phyloP scores from a whole-genome alignment of 2,113 vertebrate species.

The Platycercus adscitus region DNA sequence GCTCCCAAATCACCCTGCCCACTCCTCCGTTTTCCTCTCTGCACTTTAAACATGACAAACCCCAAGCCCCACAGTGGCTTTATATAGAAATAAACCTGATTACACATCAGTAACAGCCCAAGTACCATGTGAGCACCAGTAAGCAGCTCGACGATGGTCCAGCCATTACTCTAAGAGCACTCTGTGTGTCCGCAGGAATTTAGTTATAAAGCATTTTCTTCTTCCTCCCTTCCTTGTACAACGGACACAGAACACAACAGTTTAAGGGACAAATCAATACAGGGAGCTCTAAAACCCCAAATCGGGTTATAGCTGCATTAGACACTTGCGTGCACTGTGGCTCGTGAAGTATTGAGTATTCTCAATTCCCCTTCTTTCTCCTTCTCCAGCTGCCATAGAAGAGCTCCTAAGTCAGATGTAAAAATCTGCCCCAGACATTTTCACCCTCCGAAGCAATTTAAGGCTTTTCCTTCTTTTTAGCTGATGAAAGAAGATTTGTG shows the following conservation, averaged over 20 bases:
- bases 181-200: background rate
- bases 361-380: background rate
- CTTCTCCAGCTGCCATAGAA: background rate
- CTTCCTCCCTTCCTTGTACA: background rate
- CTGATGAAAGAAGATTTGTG: background rate
- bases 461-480: background rate
- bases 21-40: background rate
- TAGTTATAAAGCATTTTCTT: background rate
- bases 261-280: conserved; percentile 35
- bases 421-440: background rate
- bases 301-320: background rate
- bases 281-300: background rate
- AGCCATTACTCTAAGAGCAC: background rate
- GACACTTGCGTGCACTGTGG: background rate
- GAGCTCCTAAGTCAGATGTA: background rate
- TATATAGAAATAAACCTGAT: background rate
- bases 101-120: background rate
- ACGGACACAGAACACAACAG: background rate
- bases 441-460: background rate
- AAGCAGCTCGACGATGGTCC: background rate
- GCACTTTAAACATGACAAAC: background rate
- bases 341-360: background rate
- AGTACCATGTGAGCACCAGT: background rate
- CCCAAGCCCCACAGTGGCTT: background rate
- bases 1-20: background rate